phyloP scores from a whole-genome alignment of 2,797 vertebrate genomes.

The Eulemur coronatus region DNA sequence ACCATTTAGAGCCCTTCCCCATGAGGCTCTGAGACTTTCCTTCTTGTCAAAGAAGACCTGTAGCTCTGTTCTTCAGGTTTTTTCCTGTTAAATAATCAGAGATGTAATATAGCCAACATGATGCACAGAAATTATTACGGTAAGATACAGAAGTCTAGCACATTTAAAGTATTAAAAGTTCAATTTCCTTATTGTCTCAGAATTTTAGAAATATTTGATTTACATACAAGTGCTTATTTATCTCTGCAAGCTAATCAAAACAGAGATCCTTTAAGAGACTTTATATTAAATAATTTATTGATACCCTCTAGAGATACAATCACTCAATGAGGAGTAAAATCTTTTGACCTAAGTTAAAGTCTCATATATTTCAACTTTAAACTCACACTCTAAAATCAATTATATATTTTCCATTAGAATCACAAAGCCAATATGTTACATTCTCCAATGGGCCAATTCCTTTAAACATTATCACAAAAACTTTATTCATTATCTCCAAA shows the following conservation, averaged over 20 bases:
- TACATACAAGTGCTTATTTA: neutral
- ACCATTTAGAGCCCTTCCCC: neutral
- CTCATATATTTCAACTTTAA: neutral
- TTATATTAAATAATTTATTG: neutral
- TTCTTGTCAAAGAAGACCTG: neutral
- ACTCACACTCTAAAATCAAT: neutral
- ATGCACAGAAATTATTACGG: neutral
- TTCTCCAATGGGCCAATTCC: neutral
- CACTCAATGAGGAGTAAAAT: neutral
- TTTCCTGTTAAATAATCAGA: neutral
- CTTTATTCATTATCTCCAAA: neutral
- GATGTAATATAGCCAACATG: neutral
- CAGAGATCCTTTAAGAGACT: neutral
- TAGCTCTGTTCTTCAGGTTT: neutral
- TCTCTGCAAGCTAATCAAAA: neutral
- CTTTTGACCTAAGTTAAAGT: neutral
- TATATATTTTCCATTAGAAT: neutral
- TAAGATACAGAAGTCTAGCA: neutral
- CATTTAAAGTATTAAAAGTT: neutral
- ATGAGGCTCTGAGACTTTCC: neutral
- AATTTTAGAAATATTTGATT: constrained; percentile 30
- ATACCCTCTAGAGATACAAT: neutral
- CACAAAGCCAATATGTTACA: neutral
- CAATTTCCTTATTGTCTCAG: neutral
- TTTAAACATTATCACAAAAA: neutral